Conservation (phyloP, 2,113 vertebrate genomes). For the Labeo catla region DNA sequence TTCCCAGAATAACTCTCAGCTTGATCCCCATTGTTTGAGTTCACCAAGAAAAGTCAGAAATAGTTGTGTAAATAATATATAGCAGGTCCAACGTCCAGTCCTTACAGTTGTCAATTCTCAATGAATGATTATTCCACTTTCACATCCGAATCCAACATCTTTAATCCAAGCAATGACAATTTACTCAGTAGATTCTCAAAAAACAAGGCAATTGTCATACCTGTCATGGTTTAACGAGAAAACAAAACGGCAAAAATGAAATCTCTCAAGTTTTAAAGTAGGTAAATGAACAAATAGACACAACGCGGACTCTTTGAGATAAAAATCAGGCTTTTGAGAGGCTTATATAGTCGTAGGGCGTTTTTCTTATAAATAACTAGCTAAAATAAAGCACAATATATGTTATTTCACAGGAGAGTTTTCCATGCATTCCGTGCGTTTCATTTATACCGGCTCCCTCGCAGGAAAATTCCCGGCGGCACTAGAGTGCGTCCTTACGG, state of each 20-base stretch:
- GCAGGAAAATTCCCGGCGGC: background rate
- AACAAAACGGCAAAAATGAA: background rate
- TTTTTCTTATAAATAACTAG: background rate
- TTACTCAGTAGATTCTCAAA: conserved; percentile 37
- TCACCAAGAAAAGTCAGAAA: conserved; percentile 37
- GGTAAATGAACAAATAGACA: background rate
- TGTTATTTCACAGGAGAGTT: conserved; percentile 31
- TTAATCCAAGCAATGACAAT: conserved; percentile 41
- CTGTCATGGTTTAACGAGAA: conserved; percentile 44
- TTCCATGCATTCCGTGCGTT: conserved; percentile 33
- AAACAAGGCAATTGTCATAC: conserved; percentile 33
- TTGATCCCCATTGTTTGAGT: conserved; percentile 80
- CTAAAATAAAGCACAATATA: background rate
- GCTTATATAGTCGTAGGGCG: background rate
- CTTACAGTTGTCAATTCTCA: conserved; percentile 22
- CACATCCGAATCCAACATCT: conserved; percentile 2
- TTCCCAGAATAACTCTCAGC: conserved; percentile 83
- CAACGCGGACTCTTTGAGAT: background rate
- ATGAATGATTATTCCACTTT: conserved; percentile 34
- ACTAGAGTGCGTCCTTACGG: background rate
- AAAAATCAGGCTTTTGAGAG: background rate
- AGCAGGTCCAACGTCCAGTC: conserved; percentile 36
- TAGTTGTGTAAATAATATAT: conserved; percentile 55
- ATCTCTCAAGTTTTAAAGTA: conserved; percentile 8
- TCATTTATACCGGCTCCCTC: conserved; percentile 34